Evolutionary conservation across 1,140 invertebrate genomes (phyloP), one percentile per base, ranked within the genome.

Genomic region (Cylas formicarius): DNA sequence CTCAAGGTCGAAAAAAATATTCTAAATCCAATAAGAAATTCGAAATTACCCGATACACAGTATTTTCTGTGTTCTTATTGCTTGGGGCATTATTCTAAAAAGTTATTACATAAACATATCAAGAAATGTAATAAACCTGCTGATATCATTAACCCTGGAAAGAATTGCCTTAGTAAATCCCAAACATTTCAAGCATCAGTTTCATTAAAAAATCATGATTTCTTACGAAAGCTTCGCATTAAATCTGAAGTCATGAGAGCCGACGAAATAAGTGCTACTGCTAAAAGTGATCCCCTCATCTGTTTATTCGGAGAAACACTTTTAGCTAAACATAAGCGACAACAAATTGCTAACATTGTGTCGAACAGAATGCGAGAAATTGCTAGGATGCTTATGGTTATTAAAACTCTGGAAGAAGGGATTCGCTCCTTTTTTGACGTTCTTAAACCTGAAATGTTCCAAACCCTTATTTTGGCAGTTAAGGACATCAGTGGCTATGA

Each of bases 401-500:
- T 52, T 29, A 35, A 41, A 26, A 29, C 18, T 29, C 20, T 17
- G 5, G n/a, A n/a, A n/a, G 31, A 16, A 11, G 22, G 2, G 4
- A 21, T 44, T 48, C 23, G 8, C 13, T 4, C 10, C 9, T 14
- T 45, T 3, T 29, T 53, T 18, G 48, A 50, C n/a, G n/a, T 33
- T 2, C 18, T 50, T 23, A 42, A 37, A 34, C 51, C 51, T n/a
- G 32, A 53, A 44, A 32, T 39, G 10, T 53, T 43, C 20, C 17
- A 40, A 16, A 1, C 10, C 17, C 10, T 56, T 32, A 22, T 56
- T 10, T 7, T 24, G 2, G 50, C 51, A 19, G 14, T 41, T 2
- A 53, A 53, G 51, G 27, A 47, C 6, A 44, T 56, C 5, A 50
- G 51, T 26, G 51, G 54, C 3, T 53, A 48, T 34, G 18, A 53